Conservation (phyloP, 2,113 vertebrate species). For the Melanerpes formicivorus region DNA sequence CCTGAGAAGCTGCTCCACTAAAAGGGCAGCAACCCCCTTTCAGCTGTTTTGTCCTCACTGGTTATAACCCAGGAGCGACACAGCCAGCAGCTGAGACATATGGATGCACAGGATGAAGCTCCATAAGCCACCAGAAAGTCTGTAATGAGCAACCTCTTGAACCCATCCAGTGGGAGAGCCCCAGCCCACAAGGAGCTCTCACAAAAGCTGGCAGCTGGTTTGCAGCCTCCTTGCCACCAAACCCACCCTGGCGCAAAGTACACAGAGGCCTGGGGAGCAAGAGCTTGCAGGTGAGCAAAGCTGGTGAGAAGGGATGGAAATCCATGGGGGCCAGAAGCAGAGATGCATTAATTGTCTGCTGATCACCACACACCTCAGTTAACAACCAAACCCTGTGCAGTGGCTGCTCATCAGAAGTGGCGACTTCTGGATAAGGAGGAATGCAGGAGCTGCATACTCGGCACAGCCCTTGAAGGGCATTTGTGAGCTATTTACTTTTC, state of each 20-base stretch:
- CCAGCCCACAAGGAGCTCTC: background rate
- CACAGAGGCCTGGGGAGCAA: background rate
- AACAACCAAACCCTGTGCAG: background rate
- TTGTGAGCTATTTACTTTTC: background rate
- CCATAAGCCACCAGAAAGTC: constrained; percentile 17
- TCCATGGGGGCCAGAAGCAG: background rate
- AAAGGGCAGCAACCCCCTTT: constrained; percentile 62
- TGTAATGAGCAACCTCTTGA: constrained; percentile 36
- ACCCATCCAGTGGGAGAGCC: background rate
- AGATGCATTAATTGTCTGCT: background rate
- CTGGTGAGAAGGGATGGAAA: background rate
- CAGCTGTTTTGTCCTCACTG: background rate
- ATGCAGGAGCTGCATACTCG: background rate
- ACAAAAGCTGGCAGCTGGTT: background rate
- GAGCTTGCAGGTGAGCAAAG: background rate
- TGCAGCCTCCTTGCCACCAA: background rate
- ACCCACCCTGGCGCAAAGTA: background rate
- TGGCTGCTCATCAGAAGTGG: rapidly evolving
- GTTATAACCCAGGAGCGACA: constrained; percentile 27
- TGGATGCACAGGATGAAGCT: constrained; percentile 31
- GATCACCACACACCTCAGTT: background rate
- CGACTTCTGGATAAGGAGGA: background rate
- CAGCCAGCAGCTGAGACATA: constrained; percentile 49
- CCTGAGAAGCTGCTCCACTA: constrained; percentile 26
- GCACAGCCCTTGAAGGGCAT: background rate